These are phyloP conservation scores for Mus musculus DNA, from an alignment of 2,113 vertebrate genomes.

Conservation along the genomic window DNA sequence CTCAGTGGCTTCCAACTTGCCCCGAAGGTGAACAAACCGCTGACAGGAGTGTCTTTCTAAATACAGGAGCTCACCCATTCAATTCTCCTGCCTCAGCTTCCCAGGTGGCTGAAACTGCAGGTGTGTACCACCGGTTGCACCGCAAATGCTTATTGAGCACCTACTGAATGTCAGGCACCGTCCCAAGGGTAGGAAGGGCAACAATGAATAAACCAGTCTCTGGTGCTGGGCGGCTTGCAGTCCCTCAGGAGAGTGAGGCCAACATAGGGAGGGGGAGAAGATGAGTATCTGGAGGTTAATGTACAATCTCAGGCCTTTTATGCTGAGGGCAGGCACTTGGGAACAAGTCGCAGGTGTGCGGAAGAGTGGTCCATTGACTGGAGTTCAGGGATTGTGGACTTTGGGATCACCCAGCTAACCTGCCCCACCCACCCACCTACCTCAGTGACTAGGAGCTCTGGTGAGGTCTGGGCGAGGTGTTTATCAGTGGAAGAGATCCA, in stretches of 20 bases:
- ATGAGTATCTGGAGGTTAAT: constrained; percentile 33
- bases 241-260: not conserved
- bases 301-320: not conserved
- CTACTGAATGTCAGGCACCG: not conserved
- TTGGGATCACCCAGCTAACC: not conserved
- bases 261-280: not conserved
- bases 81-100: not conserved
- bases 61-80: not conserved
- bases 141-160: not conserved
- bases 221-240: not conserved
- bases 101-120: not conserved
- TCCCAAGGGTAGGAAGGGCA: not conserved
- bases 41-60: not conserved
- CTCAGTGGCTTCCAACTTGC: not conserved
- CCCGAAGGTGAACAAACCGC: not conserved
- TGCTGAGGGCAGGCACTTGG: not conserved
- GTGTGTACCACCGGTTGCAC: fast-evolving
- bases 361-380: not conserved
- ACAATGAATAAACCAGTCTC: not conserved
- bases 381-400: not conserved
- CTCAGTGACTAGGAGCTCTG: not conserved
- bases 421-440: not conserved
- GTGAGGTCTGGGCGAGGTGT: not conserved
- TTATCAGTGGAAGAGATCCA: too few relatives aligned
- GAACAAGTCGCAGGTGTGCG: not conserved